Conservation (phyloP, 2,888 invertebrate species). For the Sceliomorpha sp. region DNA sequence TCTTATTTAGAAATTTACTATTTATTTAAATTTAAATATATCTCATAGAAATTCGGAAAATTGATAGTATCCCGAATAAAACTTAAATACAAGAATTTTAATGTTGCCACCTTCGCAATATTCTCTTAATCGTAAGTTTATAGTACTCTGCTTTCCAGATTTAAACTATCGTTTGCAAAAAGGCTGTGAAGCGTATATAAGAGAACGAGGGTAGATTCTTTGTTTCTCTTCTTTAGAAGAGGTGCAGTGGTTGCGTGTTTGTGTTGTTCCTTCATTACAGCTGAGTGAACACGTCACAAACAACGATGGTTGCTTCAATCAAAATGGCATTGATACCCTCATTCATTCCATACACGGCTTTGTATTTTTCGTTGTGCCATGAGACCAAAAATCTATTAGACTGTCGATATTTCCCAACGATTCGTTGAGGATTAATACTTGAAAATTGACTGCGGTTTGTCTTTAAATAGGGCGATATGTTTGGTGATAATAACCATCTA, state of each 20-base stretch:
- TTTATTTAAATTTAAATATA: too few species aligned
- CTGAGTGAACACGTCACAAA: constrained; percentile 78
- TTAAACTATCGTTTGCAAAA: constrained; percentile 18
- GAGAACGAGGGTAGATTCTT: constrained; percentile 18
- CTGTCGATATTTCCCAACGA: constrained; percentile 54
- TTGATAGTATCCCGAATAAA: too few species aligned
- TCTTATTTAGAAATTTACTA: too few species aligned
- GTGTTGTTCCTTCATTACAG: constrained; percentile 72
- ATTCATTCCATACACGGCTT: constrained; percentile 62
- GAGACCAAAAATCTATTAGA: constrained; percentile 76
- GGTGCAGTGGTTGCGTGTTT: constrained; percentile 59
- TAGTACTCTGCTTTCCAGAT: too few species aligned
- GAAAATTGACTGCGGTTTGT: too few species aligned
- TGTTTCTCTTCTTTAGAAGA: constrained; percentile 60
- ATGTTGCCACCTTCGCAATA: too few species aligned
- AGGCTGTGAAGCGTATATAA: constrained; percentile 4
- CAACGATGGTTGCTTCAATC: constrained; percentile 76
- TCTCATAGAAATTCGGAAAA: too few species aligned
- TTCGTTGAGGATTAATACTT: constrained; percentile 32
- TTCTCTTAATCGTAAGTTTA: too few species aligned
- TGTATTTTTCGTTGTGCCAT: constrained; percentile 66
- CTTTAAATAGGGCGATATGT: too few species aligned
- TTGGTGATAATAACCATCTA: too few species aligned
- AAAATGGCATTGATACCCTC: constrained; percentile 77
- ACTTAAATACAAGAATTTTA: too few species aligned